Evolutionary conservation across 2,113 vertebrate species (phyloP).

Genomic region (Ictalurus punctatus): DNA sequence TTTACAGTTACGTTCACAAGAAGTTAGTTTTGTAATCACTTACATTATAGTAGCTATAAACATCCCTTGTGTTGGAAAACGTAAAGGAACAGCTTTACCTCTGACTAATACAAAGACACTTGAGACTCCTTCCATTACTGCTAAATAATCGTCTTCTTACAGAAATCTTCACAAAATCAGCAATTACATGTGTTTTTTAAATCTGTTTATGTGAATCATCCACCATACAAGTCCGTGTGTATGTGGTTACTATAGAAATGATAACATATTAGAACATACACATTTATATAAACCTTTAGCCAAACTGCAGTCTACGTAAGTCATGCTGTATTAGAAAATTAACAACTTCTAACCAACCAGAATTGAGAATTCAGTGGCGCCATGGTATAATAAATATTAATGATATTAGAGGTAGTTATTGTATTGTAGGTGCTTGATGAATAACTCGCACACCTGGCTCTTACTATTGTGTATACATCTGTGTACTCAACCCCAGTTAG

Average conservation of each 20-base stretch:
- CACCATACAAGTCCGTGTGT: neutral
- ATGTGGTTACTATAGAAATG: neutral
- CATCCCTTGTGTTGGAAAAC: neutral
- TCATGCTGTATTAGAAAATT: neutral
- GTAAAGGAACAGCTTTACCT: neutral
- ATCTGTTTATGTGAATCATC: neutral
- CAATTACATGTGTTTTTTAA: neutral
- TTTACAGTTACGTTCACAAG: neutral
- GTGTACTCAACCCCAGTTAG: neutral
- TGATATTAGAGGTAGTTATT: neutral
- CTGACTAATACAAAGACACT: neutral
- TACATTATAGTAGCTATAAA: neutral
- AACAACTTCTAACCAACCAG: too few species aligned
- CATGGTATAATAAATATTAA: neutral
- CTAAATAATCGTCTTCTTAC: neutral
- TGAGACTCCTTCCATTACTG: neutral
- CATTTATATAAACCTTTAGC: neutral
- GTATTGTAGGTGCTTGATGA: neutral
- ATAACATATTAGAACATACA: neutral
- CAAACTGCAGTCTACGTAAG: neutral
- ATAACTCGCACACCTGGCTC: neutral
- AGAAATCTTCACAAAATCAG: neutral
- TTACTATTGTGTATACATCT: neutral
- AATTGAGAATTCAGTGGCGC: neutral
- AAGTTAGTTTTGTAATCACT: neutral